Evolutionary conservation across 2,888 invertebrate genomes (phyloP).

Genomic region (Hofmannophila pseudospretella): DNA sequence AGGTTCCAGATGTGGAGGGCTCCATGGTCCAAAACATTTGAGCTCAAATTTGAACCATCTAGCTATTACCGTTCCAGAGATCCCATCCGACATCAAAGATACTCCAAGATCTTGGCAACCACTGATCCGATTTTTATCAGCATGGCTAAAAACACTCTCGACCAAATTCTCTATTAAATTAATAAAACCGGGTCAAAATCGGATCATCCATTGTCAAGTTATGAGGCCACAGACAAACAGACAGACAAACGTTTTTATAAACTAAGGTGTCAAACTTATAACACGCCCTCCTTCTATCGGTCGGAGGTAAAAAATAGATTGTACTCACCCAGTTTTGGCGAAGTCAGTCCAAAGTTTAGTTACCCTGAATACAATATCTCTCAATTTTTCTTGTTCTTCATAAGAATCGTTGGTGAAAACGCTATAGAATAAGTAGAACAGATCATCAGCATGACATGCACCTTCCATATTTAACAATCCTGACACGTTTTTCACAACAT

Average conservation of each 20-base stretch:
- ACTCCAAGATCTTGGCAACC: too few relatives aligned
- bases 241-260: not conserved
- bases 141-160: too few relatives aligned
- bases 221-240: not conserved
- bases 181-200: too few relatives aligned
- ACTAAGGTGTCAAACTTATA: too few relatives aligned
- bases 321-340: slow-evolving; percentile 48
- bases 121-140: too few relatives aligned
- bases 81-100: too few relatives aligned
- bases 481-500: slow-evolving; percentile 35
- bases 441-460: slow-evolving; percentile 65
- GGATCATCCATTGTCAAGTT: not conserved
- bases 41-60: too few relatives aligned
- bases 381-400: slow-evolving; percentile 24
- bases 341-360: slow-evolving; percentile 60
- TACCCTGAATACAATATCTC: slow-evolving; percentile 33
- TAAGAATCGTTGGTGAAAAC: slow-evolving; percentile 35
- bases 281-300: too few relatives aligned
- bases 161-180: too few relatives aligned
- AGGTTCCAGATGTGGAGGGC: too few relatives aligned
- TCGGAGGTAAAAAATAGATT: not conserved
- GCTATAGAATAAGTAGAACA: slow-evolving; percentile 61
- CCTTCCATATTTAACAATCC: slow-evolving; percentile 37
- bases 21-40: too few relatives aligned
- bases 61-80: too few relatives aligned